Evolutionary conservation across 1,140 invertebrate species (phyloP), one percentile per base, ranked within the genome.

Genomic region (Belonocnema kinseyi): DNA sequence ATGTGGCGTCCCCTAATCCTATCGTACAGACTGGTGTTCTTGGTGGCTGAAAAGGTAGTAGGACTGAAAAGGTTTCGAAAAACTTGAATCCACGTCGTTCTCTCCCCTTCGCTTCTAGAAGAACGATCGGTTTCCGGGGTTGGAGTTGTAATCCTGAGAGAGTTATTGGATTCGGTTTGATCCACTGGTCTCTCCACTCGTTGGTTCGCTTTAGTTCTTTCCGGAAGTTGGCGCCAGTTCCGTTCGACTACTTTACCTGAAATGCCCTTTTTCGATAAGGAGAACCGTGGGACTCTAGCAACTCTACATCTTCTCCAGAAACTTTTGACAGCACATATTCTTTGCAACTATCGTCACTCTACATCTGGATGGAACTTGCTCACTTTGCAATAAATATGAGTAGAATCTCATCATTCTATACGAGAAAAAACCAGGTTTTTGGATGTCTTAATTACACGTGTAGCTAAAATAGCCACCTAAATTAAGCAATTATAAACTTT

Each of bases 81-180:
- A 66, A 66, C 61, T 66, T 66, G 33, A 66, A 66, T 66, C 61
- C 14, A 40, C 61, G 16, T 66, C 33, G 61, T 66, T 66, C 33
- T 66, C 40, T 16, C 61, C 8, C 61, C 33, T 40, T 40, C 26
- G n/a, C 33, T 66, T 33, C 61, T 40, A 46, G n/a, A 78, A 70
- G 75, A 82, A 77, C 82, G 80, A 83, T 85, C 79, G 77, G 77
- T 82, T 79, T 83, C 82, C 70, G 61, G 80, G 81, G 80, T 80
- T 80, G 70, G 78, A 85, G 80, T 85, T 85, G 86, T 90, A 89
- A 89, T 89, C 89, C 87, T 80, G 66, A 78, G 78, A 85, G 87
- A 88, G 85, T 89, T 90, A 90, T 88, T 89, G 84, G 87, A 88
- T 90, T 88, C 85, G 82, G 85, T 89, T 87, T 88, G 86, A 90